Conservation (phyloP, 2,888 invertebrate genomes). For the Agrypnus murinus region DNA sequence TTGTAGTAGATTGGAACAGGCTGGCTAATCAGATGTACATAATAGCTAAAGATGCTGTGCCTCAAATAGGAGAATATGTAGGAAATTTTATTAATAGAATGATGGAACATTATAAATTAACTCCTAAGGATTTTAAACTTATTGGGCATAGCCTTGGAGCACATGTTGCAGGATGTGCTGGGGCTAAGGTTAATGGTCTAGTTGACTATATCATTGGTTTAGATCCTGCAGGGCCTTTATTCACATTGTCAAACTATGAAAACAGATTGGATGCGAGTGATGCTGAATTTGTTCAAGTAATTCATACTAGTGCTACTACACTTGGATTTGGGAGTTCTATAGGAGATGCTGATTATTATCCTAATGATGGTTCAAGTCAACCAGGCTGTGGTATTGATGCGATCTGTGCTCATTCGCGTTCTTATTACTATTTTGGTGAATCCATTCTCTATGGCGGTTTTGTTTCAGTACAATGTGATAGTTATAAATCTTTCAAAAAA, state of each 20-base stretch:
- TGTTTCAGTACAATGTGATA: constrained; percentile 56
- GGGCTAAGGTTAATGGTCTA: constrained; percentile 45
- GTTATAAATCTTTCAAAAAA: constrained; percentile 50
- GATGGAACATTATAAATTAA: constrained; percentile 35
- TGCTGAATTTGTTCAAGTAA: constrained; percentile 51
- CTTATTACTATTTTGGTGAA: constrained; percentile 71
- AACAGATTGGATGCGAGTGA: constrained; percentile 50
- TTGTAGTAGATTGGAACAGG: constrained; percentile 47
- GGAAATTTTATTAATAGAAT: constrained; percentile 49
- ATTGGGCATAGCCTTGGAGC: constrained; percentile 55
- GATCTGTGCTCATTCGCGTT: constrained; percentile 66
- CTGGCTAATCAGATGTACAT: constrained; percentile 36
- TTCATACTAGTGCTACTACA: constrained; percentile 48
- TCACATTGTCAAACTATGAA: constrained; percentile 29
- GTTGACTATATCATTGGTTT: constrained; percentile 52
- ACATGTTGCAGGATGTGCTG: constrained; percentile 51
- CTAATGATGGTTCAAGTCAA: constrained; percentile 53
- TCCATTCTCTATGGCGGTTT: constrained; percentile 65
- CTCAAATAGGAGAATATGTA: constrained; percentile 43
- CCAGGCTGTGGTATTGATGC: constrained; percentile 52
- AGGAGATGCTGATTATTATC: constrained; percentile 53
- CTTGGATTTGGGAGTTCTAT: constrained; percentile 51
- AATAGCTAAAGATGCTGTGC: constrained; percentile 42
- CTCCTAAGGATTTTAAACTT: constrained; percentile 34
- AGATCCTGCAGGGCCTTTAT: constrained; percentile 52